phyloP scores from a whole-genome alignment of 2,888 invertebrate genomes.

The Lasius fuliginosus region DNA sequence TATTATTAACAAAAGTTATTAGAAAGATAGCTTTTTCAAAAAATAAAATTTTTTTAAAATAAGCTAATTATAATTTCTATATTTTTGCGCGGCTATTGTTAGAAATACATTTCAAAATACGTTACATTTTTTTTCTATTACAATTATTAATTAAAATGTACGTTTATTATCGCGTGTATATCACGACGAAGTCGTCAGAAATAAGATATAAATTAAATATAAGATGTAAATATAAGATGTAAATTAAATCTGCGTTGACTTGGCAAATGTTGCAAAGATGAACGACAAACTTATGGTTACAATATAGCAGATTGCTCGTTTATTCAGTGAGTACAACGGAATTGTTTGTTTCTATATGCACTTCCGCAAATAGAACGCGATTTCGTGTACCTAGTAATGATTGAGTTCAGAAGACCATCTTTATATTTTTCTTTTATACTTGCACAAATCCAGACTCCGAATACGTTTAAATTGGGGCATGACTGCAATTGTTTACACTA shows the following conservation, averaged over 20 bases:
- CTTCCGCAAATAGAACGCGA: conserved; percentile 14
- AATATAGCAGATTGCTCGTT: neutral
- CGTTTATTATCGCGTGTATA: neutral
- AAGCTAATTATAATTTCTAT: neutral
- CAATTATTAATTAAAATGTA: conserved; percentile 6
- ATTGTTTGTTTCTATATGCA: conserved; percentile 18
- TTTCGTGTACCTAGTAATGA: neutral
- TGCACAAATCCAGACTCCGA: neutral
- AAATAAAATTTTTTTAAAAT: neutral
- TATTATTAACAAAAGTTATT: conserved; percentile 1
- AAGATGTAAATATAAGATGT: conserved; percentile 11
- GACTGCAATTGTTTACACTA: conserved; percentile 8
- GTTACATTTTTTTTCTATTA: neutral
- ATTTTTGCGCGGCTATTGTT: neutral
- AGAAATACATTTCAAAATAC: neutral
- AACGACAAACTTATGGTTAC: neutral
- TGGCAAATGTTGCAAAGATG: neutral
- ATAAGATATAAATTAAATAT: neutral
- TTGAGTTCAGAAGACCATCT: neutral
- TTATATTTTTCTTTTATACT: neutral
- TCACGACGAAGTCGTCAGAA: neutral
- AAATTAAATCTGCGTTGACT: conserved; percentile 23
- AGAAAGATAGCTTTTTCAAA: neutral
- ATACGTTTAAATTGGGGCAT: conserved; percentile 4
- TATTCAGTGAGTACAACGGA: neutral